These are phyloP conservation scores for Alloplasta piceator DNA, from an alignment of 2,888 invertebrate species.

Conservation along the genomic window DNA sequence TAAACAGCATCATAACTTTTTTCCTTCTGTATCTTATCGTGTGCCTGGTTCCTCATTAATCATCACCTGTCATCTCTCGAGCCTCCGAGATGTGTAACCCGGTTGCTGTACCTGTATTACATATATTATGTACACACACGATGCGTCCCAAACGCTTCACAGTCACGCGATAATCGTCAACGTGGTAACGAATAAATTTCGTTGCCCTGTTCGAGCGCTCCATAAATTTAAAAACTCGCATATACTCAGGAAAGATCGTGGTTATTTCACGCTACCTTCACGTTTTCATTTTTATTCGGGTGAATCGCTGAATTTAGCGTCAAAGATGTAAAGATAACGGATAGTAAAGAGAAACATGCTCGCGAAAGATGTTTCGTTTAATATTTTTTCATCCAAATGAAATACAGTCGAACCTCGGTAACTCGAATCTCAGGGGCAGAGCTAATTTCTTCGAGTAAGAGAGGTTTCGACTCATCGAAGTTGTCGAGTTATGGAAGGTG, in stretches of 20 bases:
- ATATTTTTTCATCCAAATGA: too few relatives aligned
- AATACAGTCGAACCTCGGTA: too few relatives aligned
- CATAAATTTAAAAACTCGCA: constrained; percentile 23
- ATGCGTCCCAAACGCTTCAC: constrained; percentile 26
- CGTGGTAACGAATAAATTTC: constrained; percentile 52
- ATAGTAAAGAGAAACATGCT: too few relatives aligned
- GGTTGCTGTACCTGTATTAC: constrained; percentile 10
- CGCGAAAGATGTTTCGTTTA: too few relatives aligned
- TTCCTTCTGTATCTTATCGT: constrained; percentile 24
- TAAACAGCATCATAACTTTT: too few relatives aligned
- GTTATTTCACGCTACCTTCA: too few relatives aligned
- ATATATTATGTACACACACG: constrained; percentile 4
- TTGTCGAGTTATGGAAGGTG: too few relatives aligned
- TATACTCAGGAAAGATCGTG: not conserved
- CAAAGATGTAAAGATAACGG: not conserved
- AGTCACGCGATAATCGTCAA: constrained; percentile 58
- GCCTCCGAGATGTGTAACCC: constrained; percentile 38
- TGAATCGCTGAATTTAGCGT: too few relatives aligned
- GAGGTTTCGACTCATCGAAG: too few relatives aligned
- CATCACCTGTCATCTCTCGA: constrained; percentile 37
- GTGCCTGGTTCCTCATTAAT: constrained; percentile 52
- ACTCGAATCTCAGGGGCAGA: too few relatives aligned
- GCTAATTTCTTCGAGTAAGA: too few relatives aligned
- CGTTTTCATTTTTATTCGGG: too few relatives aligned
- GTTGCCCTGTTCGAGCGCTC: constrained; percentile 17